Base-by-base conservation (phyloP, 2,113 vertebrate species). In the Lagopus leucura region DNA sequence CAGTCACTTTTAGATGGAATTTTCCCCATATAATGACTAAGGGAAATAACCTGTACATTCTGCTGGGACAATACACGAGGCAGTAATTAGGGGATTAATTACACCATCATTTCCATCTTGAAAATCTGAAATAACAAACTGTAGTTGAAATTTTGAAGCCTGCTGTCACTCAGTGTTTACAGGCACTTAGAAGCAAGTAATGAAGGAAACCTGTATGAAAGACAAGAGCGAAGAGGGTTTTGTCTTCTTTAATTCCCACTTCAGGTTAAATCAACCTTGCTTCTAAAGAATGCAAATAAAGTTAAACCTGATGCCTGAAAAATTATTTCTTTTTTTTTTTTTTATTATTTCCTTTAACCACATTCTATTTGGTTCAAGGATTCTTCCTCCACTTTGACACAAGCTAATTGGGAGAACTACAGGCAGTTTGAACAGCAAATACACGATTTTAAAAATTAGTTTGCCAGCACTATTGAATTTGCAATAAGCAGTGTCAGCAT, bases 401-500 rank as follows among this genome's bases (percentile, higher is more conserved):
- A 84, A 96, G 74, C 92, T 98, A 97, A 97, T 97, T 97, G 93
- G 92, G 96, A 94, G 85, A 95, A 97, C 95, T 97, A 92, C 86
- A 92, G 96, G 91, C 91, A 88, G 75, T 93, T 97, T 91, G 94
- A 97, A 89, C 92, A 93, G 96, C 96, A 97, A 97, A 97, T 94
- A 97, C 95, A 97, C 2, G 87, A 82, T 96, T 86, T 89, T 94
- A 96, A 97, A 97, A 98, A 97, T 97, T 96, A 97, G 96, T 97
- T 98, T 98, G 94, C 96, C 84, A 95, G 95, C 94, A 93, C 93
- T 97, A 96, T 98, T 97, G 97, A 98, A 98, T 98, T 98, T 97
- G 93, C 95, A 96, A 63, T 97, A 96, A 98, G 93, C 96, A 92
- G 92, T 96, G 97, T 98, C 98, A 97, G 96, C 97, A 97, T 97